Base-by-base conservation (phyloP, 2,888 invertebrate genomes). In the Diaperis boleti region DNA sequence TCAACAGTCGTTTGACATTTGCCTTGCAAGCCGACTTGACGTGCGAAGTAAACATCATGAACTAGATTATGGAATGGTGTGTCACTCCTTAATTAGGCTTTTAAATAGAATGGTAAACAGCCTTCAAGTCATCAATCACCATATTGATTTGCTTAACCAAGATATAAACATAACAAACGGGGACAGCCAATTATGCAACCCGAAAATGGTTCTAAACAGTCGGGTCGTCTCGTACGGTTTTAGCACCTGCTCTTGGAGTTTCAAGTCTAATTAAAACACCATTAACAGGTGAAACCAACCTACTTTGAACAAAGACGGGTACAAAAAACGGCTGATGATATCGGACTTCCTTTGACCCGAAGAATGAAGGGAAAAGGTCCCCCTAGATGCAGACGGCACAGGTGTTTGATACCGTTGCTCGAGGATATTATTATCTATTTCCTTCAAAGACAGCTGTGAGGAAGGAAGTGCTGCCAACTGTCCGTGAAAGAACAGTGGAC, bases 351-450 rank as follows among this genome's bases (percentile, higher is more conserved):
- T 63, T 52, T 66, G 65, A 69, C 65, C 68, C 47, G 65, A 59
- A 69, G 65, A 68, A 64, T 22, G 11, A 49, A 47, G 57, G 55
- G 56, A 54, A 39, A 41, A 10, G 17, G 15, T 29, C 29, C n/a
- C n/a, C 26, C 10, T 39, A 49, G 49, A 57, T 50, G 20, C 57
- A 47, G 62, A 60, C 61, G 62, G 67, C 59, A 70, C 74, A 74
- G 72, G 72, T 72, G 72, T 61, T 55, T 61, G 67, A 68, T 71
- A 72, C 72, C 72, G 74, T 72, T 72, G 69, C 60, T 67, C 60
- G 57, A 70, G 67, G 70, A 71, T 68, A 60, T 71, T 69, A 73
- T 72, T 72, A 71, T 71, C 71, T 71, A 69, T 72, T 72, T 73
- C 70, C 69, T 70, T 66, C 31, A 47, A 11, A 62, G 68, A 67